Evolutionary conservation across 1,140 invertebrate genomes (phyloP), one percentile per base, ranked within the genome.

Genomic region (Schlechtendalia chinensis): DNA sequence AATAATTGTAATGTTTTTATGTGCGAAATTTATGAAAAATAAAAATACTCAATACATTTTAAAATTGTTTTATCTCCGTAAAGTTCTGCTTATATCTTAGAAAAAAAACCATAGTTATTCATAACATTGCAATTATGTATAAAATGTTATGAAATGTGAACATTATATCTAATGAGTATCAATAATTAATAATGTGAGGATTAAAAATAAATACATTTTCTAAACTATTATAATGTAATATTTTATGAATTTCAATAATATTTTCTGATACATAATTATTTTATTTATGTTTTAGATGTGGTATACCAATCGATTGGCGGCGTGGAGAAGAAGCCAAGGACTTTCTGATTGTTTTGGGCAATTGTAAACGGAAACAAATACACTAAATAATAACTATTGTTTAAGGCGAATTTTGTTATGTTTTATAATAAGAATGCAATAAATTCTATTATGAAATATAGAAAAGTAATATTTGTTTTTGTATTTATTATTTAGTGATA

Each of bases 311-410:
- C 84, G 87, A 82, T 81, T 88, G 81, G 86, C 87, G n/a, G 84
- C 86, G 10, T 87, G 87, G 86, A 86, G 87, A 83, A 86, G 87
- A 83, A 86, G 87, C 75, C 87, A 88, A 82, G 88, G 88, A 22
- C 84, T 88, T 32, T 87, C 86, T 8, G 84, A 87, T 81, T 85
- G 84, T 81, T 84, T 87, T 71, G 84, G 85, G n/a, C 82, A 83
- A 22, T 56, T 81, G 17, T 81, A 14, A 81, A 69, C 24, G 17
- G 22, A 50, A 61, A 47, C 19, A 69, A 58, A 56, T 5, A 56
- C 10, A 32, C 29, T 3, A 75, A 58, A 39, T 24, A 39, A 75
- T 19, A 17, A 71, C 22, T 75, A 32, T 75, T 59, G 50, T 75
- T 75, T 59, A 75, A 58, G 29, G 11, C 8, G 2, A 75, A 24